A percentile compares a stretch with the other conserved stretches of the same genome.
These are phyloP conservation scores for Helostoma temminkii DNA, from an alignment of 2,797 vertebrate species.

Conservation along the genomic window DNA sequence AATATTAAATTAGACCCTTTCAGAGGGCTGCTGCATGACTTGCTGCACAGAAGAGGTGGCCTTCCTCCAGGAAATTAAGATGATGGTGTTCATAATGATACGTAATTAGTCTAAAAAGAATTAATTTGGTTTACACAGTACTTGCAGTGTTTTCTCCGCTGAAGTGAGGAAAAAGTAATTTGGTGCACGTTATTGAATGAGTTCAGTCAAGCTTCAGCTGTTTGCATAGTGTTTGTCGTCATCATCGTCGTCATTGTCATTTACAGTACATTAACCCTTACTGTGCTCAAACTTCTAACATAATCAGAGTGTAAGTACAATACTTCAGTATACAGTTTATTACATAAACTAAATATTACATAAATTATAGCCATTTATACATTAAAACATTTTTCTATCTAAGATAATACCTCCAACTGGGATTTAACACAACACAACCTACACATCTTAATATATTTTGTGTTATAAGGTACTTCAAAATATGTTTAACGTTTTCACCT, in stretches of 20 bases:
- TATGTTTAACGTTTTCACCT: no score
- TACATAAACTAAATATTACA: no score
- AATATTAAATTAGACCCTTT: background rate
- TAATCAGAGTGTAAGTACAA: no score
- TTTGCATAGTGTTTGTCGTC: conserved; percentile 1
- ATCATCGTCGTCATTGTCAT: conserved; percentile 4
- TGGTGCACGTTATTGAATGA: conserved; percentile 2
- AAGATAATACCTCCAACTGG: no score
- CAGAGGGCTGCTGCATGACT: background rate
- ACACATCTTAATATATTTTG: no score
- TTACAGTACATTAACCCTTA: background rate
- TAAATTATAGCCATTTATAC: no score
- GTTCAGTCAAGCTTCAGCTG: conserved; percentile 10
- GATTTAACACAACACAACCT: no score
- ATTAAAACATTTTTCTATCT: no score
- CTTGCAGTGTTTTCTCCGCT: conserved; percentile 2
- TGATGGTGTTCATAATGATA: conserved; percentile 6
- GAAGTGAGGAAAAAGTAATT: conserved; percentile 19
- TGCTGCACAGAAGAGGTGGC: background rate
- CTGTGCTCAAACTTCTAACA: no score
- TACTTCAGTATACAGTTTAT: background rate
- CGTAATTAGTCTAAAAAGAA: conserved; percentile 22
- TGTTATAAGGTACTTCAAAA: no score
- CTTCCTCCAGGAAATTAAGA: conserved; percentile 40
- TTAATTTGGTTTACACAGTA: background rate